Conservation (phyloP, 1,140 invertebrate species). For the Drosophila arizonae region DNA sequence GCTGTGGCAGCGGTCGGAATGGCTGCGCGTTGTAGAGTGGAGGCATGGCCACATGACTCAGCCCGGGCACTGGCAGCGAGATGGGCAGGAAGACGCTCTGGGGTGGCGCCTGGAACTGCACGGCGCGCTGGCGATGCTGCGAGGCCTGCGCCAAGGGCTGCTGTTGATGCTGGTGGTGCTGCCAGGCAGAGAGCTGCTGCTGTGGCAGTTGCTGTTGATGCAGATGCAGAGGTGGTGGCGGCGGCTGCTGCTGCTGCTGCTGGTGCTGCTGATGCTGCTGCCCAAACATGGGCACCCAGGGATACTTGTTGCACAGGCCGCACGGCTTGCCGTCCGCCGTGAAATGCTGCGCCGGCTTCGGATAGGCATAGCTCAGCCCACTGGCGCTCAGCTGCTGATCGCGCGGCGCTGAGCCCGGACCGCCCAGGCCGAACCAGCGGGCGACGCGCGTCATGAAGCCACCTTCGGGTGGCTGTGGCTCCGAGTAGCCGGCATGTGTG, state of each 20-base stretch:
- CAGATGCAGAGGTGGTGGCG: conserved; percentile 2
- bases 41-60: conserved; percentile 84
- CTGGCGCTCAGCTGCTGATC: conserved; percentile 60
- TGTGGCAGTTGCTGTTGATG: conserved; percentile 50
- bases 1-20: conserved; percentile 76
- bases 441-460: conserved; percentile 79
- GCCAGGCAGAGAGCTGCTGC: conserved; percentile 67
- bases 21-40: conserved; percentile 85
- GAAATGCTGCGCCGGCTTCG: conserved; percentile 63
- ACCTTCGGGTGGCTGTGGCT: conserved; percentile 22
- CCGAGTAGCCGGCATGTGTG: conserved; percentile 41
- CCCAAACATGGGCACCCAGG: conserved; percentile 89
- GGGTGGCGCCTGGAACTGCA: conserved; percentile 58
- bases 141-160: conserved; percentile 59
- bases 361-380: conserved; percentile 62
- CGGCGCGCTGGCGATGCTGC: conserved; percentile 68
- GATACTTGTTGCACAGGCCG: conserved; percentile 89
- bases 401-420: conserved; percentile 27
- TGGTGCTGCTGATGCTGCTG: conserved; percentile 45
- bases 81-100: conserved; percentile 74
- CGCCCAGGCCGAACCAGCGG: conserved; percentile 78
- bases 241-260: conserved; percentile 50
- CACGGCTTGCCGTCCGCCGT: conserved; percentile 83
- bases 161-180: conserved; percentile 52
- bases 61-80: conserved; percentile 84